Conservation (phyloP, 2,113 vertebrate genomes). For the Macroglossus sobrinus region DNA sequence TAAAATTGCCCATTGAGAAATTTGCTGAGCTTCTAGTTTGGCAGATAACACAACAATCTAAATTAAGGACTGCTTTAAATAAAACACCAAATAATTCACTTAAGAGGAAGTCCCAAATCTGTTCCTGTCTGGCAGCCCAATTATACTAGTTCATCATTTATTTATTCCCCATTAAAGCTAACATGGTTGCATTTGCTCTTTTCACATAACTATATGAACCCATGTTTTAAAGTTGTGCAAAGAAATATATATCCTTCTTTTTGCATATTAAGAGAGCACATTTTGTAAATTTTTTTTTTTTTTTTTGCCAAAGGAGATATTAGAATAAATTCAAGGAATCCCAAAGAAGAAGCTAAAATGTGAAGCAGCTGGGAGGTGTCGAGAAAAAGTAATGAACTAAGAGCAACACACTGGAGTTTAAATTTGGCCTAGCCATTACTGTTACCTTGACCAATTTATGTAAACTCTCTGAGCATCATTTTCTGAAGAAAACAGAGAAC, state of each 20-base stretch:
- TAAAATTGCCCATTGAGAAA: conserved; percentile 54
- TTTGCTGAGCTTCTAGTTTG: conserved; percentile 58
- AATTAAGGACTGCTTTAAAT: conserved; percentile 67
- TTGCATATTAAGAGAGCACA: background rate
- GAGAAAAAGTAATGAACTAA: background rate
- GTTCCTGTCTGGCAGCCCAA: background rate
- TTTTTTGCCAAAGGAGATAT: background rate
- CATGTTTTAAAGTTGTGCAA: background rate
- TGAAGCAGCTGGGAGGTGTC: background rate
- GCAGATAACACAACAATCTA: conserved; percentile 60
- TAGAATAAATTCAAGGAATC: background rate
- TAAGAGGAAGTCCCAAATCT: background rate
- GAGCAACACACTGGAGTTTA: background rate
- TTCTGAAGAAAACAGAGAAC: conserved; percentile 33
- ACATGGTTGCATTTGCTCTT: background rate
- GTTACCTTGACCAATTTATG: background rate
- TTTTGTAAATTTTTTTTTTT: background rate
- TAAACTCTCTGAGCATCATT: background rate
- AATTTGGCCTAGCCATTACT: background rate
- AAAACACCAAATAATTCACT: conserved; percentile 60
- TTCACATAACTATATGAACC: background rate
- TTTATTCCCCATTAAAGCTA: background rate
- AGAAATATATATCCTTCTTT: background rate
- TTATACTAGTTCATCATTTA: background rate
- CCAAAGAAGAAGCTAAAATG: background rate